Percentiles rank a stretch among this genome's conserved stretches.
These are phyloP conservation scores for Eupithecia pulchellata DNA, from an alignment of 2,888 invertebrate species.

Conservation along the genomic window DNA sequence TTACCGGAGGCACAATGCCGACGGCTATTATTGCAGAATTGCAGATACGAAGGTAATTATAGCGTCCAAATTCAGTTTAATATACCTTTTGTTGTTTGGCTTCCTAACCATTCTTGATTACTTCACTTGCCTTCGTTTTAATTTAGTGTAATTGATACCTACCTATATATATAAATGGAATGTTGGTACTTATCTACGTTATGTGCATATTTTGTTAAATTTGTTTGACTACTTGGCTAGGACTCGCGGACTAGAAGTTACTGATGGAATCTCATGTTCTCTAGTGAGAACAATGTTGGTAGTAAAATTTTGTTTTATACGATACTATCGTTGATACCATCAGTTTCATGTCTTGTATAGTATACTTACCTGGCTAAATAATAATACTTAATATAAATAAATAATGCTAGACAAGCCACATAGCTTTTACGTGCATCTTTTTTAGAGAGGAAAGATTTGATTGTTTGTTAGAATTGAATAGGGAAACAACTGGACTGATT, in stretches of 20 bases:
- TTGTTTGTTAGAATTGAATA: too few species aligned
- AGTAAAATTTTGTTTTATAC: background rate
- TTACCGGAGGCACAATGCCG: slow-evolving; percentile 49
- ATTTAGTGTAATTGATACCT: background rate
- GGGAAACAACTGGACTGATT: too few species aligned
- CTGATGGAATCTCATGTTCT: background rate
- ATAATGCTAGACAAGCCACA: too few species aligned
- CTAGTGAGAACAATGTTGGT: background rate
- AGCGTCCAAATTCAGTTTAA: slow-evolving; percentile 18
- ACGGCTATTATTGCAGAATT: slow-evolving; percentile 32
- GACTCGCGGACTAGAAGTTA: background rate
- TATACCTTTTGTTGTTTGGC: background rate
- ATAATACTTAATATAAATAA: too few species aligned
- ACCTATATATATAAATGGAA: background rate
- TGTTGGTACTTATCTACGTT: too few species aligned
- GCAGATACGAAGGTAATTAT: slow-evolving; percentile 18
- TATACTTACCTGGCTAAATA: background rate
- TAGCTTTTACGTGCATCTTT: too few species aligned
- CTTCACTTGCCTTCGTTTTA: background rate
- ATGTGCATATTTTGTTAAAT: background rate
- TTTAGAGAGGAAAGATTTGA: too few species aligned
- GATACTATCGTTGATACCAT: background rate
- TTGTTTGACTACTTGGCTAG: background rate
- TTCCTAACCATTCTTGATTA: background rate
- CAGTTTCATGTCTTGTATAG: background rate